A percentile compares a stretch with the other conserved stretches of the same genome.
phyloP scores from a whole-genome alignment of 2,888 invertebrate genomes.

The Drosophila formosana region DNA sequence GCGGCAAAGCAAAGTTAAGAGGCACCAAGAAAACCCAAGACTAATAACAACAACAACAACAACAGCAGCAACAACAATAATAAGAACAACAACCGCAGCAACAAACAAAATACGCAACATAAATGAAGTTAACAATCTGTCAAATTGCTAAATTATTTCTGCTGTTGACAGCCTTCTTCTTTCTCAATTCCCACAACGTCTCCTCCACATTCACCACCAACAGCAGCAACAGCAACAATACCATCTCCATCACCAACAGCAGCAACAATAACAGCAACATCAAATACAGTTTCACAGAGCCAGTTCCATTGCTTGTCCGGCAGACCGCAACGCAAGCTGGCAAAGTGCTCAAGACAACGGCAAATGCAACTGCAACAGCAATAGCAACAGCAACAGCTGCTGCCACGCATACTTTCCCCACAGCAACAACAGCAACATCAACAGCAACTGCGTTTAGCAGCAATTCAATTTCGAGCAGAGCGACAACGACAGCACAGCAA shows the following conservation, averaged over 20 bases:
- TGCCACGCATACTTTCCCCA: conserved; percentile 43
- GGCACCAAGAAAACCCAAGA: conserved; percentile 22
- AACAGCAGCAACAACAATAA: conserved; percentile 33
- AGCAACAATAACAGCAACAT: conserved; percentile 3
- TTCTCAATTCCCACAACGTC: conserved; percentile 78
- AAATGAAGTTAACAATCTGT: conserved; percentile 85
- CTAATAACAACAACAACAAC: conserved; percentile 34
- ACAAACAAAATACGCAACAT: conserved; percentile 75
- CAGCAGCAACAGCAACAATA: conserved; percentile 9
- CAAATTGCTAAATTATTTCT: conserved; percentile 85
- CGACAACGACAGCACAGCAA: conserved; percentile 36
- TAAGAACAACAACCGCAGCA: conserved; percentile 39
- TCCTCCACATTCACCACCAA: conserved; percentile 32
- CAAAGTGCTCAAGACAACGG: conserved; percentile 48
- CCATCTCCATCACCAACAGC: conserved; percentile 24
- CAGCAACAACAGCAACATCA: conserved; percentile 39
- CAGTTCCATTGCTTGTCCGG: conserved; percentile 33
- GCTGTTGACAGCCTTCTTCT: conserved; percentile 85
- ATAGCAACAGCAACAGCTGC: conserved; percentile 40
- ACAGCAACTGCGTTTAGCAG: conserved; percentile 29
- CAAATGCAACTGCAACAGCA: conserved; percentile 39
- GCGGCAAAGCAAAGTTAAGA: conserved; percentile 44
- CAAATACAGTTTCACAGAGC: conserved; percentile 26
- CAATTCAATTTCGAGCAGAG: conserved; percentile 44
- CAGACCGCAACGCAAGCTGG: conserved; percentile 46